phyloP scores from a whole-genome alignment of 2,888 invertebrate genomes.

The Drosophila pseudotakahashii region DNA sequence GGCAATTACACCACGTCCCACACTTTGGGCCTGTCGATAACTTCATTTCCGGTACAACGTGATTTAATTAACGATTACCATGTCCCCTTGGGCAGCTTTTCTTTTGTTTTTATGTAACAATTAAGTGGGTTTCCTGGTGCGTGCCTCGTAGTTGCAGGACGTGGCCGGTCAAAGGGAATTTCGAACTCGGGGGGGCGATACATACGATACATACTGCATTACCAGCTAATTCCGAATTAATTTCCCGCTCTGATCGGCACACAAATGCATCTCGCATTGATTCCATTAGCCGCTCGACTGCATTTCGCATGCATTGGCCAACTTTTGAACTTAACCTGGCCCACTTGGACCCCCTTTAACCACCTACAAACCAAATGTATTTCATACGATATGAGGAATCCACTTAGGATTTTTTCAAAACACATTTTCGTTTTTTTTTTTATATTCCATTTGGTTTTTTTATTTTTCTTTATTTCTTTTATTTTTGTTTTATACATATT shows the following conservation, averaged over 20 bases:
- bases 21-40: conserved; percentile 72
- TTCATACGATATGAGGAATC: not conserved
- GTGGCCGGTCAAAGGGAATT: conserved; percentile 9
- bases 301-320: conserved; percentile 10
- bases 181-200: not conserved
- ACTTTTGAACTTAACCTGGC: conserved; percentile 7
- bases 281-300: conserved; percentile 21
- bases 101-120: conserved; percentile 49
- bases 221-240: conserved; percentile 10
- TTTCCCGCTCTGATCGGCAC: conserved; percentile 35
- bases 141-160: conserved; percentile 33
- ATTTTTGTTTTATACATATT: conserved; percentile 64
- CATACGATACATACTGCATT: not conserved
- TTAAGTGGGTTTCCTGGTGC: conserved; percentile 70
- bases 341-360: not conserved
- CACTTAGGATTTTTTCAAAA: not conserved
- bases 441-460: conserved; percentile 40
- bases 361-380: not conserved
- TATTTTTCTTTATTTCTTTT: conserved; percentile 64
- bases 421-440: not conserved
- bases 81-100: conserved; percentile 17
- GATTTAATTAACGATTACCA: conserved; percentile 76
- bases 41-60: conserved; percentile 75
- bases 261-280: conserved; percentile 3
- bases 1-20: conserved; percentile 68